A percentile compares a stretch with the other conserved stretches of the same genome.
These are phyloP conservation scores for Atherix ibis DNA, from an alignment of 2,888 invertebrate genomes.

Conservation along the genomic window DNA sequence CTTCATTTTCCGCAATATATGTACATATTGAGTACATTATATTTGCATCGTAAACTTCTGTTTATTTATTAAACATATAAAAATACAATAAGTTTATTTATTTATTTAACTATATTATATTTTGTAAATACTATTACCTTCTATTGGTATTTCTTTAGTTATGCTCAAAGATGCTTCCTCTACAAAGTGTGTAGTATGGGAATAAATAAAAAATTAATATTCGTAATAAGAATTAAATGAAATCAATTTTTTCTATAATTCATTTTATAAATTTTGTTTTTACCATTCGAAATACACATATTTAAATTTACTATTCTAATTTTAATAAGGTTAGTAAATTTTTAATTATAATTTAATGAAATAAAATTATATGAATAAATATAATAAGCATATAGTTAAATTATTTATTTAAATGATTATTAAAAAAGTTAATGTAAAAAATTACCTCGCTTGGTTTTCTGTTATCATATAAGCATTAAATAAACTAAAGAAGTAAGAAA, in stretches of 20 bases:
- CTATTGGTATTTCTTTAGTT: slow-evolving; percentile 47
- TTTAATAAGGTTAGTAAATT: no score
- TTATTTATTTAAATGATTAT: no score
- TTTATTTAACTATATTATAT: neutral
- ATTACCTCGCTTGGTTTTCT: slow-evolving; percentile 25
- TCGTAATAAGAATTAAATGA: neutral
- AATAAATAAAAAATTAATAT: neutral
- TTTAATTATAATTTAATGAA: no score
- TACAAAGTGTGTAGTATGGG: slow-evolving; percentile 26
- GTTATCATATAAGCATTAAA: slow-evolving; percentile 31
- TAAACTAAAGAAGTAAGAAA: no score
- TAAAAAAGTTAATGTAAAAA: no score
- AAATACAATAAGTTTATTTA: neutral
- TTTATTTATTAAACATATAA: neutral
- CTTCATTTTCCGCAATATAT: slow-evolving; percentile 73
- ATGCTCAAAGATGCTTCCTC: slow-evolving; percentile 59
- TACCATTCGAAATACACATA: neutral
- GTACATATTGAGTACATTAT: slow-evolving; percentile 69
- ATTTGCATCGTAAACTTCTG: slow-evolving; percentile 45
- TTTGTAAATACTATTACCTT: slow-evolving; percentile 23
- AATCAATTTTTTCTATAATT: no score
- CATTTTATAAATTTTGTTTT: no score
- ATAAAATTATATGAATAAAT: no score
- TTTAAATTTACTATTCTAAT: neutral
- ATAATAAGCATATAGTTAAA: no score